phyloP scores from a whole-genome alignment of 2,888 invertebrate species.

The Scaptomyza tumidula region DNA sequence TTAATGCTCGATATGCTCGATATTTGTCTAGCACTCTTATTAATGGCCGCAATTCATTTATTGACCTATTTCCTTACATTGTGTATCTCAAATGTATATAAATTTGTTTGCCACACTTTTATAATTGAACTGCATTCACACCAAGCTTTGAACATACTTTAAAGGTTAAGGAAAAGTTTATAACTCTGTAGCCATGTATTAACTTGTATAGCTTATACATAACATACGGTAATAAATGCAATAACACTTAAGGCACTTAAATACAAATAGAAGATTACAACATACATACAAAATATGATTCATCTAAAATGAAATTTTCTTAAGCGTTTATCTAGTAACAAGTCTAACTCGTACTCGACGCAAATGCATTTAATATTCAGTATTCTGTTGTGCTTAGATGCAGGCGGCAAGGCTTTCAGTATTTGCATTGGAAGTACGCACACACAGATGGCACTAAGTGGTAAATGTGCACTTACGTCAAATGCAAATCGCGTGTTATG shows the following conservation, averaged over 20 bases:
- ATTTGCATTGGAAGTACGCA: not conserved
- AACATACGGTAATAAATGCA: no score
- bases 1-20: not conserved
- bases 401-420: not conserved
- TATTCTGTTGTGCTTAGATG: not conserved
- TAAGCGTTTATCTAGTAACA: not conserved
- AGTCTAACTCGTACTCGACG: not conserved
- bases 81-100: not conserved
- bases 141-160: not conserved
- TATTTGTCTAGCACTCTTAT: not conserved
- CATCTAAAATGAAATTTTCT: not conserved
- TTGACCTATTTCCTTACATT: not conserved
- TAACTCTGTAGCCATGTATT: not conserved
- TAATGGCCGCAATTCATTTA: constrained; percentile 4
- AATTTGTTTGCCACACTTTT: not conserved
- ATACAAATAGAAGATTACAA: not conserved
- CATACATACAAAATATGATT: not conserved
- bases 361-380: no score
- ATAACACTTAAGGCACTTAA: not conserved
- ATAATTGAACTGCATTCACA: not conserved
- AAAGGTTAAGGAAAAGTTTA: not conserved
- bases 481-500: constrained; percentile 34
- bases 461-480: constrained; percentile 27
- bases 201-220: no score
- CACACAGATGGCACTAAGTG: constrained; percentile 10